A percentile compares a stretch with the other conserved stretches of the same genome.
These are phyloP conservation scores for Actinostola sp. DNA, from an alignment of 92 coral and sea anemone genomes.

Conservation along the genomic window DNA sequence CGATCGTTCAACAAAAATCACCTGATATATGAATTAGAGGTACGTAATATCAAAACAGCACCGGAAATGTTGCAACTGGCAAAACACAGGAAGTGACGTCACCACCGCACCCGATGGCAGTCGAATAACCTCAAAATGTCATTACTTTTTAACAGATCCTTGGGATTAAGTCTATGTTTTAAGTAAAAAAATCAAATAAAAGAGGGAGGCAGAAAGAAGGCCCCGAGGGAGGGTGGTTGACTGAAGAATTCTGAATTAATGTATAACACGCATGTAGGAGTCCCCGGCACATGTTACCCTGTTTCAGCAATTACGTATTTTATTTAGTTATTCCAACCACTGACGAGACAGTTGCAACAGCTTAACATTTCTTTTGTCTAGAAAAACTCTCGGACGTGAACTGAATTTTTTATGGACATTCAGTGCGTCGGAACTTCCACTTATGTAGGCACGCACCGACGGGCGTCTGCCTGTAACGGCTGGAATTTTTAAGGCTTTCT, in stretches of 20 bases:
- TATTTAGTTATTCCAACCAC: slow-evolving; percentile 9
- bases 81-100: slow-evolving; percentile 26
- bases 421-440: neutral
- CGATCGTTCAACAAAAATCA: too few species aligned
- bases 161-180: too few species aligned
- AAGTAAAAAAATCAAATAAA: too few species aligned
- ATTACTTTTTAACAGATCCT: too few species aligned
- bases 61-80: slow-evolving; percentile 20
- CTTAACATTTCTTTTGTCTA: neutral
- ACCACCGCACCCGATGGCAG: slow-evolving; percentile 38
- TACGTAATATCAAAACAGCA: neutral
- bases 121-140: too few species aligned
- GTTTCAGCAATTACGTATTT: neutral
- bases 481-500: too few species aligned
- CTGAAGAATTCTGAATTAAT: too few species aligned
- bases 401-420: slow-evolving; percentile 13
- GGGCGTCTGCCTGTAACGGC: neutral
- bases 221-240: too few species aligned
- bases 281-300: neutral
- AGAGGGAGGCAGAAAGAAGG: too few species aligned
- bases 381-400: slow-evolving; percentile 15
- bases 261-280: too few species aligned
- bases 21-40: too few species aligned
- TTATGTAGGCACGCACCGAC: neutral
- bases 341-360: slow-evolving; percentile 10